Conservation (phyloP, 2,888 invertebrate species). For the Zygaena filipendulae region DNA sequence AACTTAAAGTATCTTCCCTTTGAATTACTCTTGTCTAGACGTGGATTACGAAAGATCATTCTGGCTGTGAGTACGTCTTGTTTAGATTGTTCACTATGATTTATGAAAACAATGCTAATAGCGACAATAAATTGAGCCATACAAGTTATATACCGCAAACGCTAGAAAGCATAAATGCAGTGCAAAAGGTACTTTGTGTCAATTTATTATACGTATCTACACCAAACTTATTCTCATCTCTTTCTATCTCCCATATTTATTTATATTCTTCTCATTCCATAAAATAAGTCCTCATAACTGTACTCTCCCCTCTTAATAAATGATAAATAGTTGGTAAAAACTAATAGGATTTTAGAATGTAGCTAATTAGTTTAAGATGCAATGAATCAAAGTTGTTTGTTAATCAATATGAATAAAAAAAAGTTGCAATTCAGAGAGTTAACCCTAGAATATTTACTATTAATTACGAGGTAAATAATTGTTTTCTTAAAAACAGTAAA, state of each 20-base stretch:
- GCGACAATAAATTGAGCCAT: conserved; percentile 47
- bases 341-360: no score
- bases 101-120: conserved; percentile 27
- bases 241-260: conserved; percentile 22
- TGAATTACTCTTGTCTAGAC: no score
- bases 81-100: conserved; percentile 40
- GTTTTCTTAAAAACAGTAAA: no score
- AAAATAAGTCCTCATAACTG: conserved; percentile 43
- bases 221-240: no score
- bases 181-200: no score
- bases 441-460: no score
- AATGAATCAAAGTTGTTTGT: conserved; percentile 61
- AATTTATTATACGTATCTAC: conserved; percentile 40
- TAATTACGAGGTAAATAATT: no score
- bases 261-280: conserved; percentile 43
- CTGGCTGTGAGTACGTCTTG: conserved; percentile 62
- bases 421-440: conserved; percentile 66
- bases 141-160: no score
- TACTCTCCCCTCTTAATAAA: no score
- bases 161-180: no score
- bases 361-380: conserved; percentile 30
- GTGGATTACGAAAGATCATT: conserved; percentile 60
- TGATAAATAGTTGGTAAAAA: no score
- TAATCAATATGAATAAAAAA: conserved; percentile 61
- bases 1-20: no score